phyloP scores from a whole-genome alignment of 2,888 invertebrate species.

The Eulithis testata region DNA sequence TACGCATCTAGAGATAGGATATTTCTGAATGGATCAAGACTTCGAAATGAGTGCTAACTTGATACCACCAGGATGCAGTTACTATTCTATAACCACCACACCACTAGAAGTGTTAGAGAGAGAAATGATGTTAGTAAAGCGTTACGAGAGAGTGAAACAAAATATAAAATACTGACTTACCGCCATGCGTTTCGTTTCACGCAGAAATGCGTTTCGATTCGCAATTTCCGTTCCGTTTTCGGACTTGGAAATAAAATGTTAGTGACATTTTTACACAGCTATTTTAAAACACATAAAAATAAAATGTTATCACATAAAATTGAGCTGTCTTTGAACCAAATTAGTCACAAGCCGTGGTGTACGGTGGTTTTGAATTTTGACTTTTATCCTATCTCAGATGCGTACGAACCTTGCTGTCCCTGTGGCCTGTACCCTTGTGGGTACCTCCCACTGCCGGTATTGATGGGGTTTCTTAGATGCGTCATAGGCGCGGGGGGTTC shows the following conservation, averaged over 20 bases:
- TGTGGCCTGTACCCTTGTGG: slow-evolving; percentile 78
- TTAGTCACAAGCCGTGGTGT: slow-evolving; percentile 78
- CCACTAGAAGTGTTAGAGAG: slow-evolving; percentile 72
- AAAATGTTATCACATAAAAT: slow-evolving; percentile 60
- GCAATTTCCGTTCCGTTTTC: slow-evolving; percentile 41
- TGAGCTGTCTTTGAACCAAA: slow-evolving; percentile 77
- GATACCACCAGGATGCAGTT: slow-evolving; percentile 50
- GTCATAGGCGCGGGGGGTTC: slow-evolving; percentile 79
- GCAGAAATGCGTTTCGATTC: slow-evolving; percentile 40
- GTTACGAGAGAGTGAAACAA: slow-evolving; percentile 60
- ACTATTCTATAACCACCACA: slow-evolving; percentile 75
- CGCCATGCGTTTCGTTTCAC: slow-evolving; percentile 48
- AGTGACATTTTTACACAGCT: slow-evolving; percentile 63
- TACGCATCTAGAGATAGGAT: slow-evolving; percentile 83
- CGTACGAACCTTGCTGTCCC: slow-evolving; percentile 80
- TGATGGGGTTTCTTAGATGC: slow-evolving; percentile 74
- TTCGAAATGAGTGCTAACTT: slow-evolving; percentile 53
- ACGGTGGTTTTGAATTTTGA: slow-evolving; percentile 66
- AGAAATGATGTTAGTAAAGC: slow-evolving; percentile 65
- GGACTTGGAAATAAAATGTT: slow-evolving; percentile 55
- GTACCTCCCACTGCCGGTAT: slow-evolving; percentile 76
- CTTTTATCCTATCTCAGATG: slow-evolving; percentile 50
- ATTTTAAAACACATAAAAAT: slow-evolving; percentile 53
- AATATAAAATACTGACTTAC: slow-evolving; percentile 68
- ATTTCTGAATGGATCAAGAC: slow-evolving; percentile 55